Evolutionary conservation across 2,888 invertebrate species (phyloP), one percentile per base, ranked within the genome.

Genomic region (Pardosa pseudoannulata): DNA sequence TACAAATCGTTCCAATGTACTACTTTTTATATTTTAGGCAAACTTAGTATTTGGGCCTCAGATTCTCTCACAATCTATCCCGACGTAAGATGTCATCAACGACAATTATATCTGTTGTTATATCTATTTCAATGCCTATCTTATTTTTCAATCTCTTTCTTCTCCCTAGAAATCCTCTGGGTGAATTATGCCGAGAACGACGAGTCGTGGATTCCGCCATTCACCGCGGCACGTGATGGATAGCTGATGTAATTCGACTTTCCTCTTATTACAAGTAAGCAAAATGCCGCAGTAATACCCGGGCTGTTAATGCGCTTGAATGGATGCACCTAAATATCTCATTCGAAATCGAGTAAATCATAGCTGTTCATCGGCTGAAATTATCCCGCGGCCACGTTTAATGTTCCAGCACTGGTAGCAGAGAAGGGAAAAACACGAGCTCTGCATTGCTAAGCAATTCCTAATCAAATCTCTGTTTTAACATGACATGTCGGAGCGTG

Each of bases 371-470:
- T 23, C 56, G 19, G 2, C 56, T 23, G 23, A 56, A 56, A 56
- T n/a, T 56, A 56, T 56, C 56, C 56, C 23, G 19, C 19, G 19
- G 56, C 56, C 56, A 23, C 56, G 56, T 23, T 56, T 23, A 56
- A 23, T 56, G 56, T 11, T 56, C 56, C 11, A 3, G 56, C 56
- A 23, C 23, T 23, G 56, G 56, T 56, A 56, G 56, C 56, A 6
- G 23, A 23, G n/a, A n/a, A n/a, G n/a, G n/a, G n/a, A n/a, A 56
- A 23, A 19, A 56, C 56, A 56, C 23, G 56, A 23, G 56, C 23
- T 23, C 23, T 56, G 56, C n/a, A 56, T 56, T 56, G 16, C 56
- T 23, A 56, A 56, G 56, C 23, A 56, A 56, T 56, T 19, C 56
- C 56, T 56, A 56, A 56, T 56, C 56, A 56, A 56, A 56, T 6